phyloP scores from a whole-genome alignment of 2,113 vertebrate species.

The Oncorhynchus masou region DNA sequence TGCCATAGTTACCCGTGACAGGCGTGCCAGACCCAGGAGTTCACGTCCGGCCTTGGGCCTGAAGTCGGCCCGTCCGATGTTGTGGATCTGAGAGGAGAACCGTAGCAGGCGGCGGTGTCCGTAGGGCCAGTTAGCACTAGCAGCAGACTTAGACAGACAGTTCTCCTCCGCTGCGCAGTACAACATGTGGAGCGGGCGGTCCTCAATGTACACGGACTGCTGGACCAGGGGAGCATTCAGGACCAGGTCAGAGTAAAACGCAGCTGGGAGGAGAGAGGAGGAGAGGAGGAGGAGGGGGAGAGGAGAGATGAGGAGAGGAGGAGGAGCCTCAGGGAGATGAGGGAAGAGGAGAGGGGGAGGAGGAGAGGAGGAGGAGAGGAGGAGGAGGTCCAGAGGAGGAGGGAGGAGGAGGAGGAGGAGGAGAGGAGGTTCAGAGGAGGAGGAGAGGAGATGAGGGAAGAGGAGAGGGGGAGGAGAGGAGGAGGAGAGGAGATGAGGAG shows the following conservation, averaged over 20 bases:
- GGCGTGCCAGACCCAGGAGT: constrained; percentile 99
- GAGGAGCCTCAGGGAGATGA: not conserved
- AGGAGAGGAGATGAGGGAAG: too few relatives aligned
- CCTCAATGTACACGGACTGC: constrained; percentile 94
- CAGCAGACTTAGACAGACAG: constrained; percentile 88
- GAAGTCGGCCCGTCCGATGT: constrained; percentile 92
- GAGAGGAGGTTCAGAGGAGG: too few relatives aligned
- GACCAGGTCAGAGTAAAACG: constrained; percentile 92
- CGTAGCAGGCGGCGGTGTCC: constrained; percentile 93
- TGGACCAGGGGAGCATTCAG: constrained; percentile 88
- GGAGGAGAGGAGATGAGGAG: too few relatives aligned
- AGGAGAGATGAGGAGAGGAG: too few relatives aligned
- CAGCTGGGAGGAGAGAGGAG: constrained; percentile 69
- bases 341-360: too few relatives aligned
- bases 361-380: too few relatives aligned
- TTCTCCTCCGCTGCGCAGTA: constrained; percentile 95
- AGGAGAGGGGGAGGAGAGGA: too few relatives aligned
- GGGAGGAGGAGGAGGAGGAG: too few relatives aligned
- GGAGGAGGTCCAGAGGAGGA: fast-evolving
- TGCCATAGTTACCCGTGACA: constrained; percentile 84
- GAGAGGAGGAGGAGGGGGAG: too few relatives aligned
- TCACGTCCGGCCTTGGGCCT: constrained; percentile 92
- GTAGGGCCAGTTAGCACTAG: constrained; percentile 93
- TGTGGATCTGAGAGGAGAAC: constrained; percentile 98
- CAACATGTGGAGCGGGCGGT: constrained; percentile 94